phyloP scores from a whole-genome alignment of 2,888 invertebrate species.

The Corbicula japonica region DNA sequence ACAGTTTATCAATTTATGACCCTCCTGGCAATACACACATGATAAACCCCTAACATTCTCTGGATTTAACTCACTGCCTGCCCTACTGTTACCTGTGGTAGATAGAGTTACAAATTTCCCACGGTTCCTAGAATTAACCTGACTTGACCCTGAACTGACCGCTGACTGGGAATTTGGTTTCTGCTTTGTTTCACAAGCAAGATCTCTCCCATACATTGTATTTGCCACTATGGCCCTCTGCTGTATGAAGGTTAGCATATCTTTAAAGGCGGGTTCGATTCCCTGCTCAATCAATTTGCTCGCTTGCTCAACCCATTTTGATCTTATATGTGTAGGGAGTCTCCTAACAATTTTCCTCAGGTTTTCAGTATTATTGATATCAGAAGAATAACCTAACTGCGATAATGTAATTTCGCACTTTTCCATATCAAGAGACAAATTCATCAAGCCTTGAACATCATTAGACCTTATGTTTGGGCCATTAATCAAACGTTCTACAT shows the following conservation, averaged over 20 bases:
- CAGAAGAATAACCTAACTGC: background rate
- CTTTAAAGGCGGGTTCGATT: background rate
- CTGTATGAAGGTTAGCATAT: background rate
- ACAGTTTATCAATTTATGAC: conserved; percentile 3
- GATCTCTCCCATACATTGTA: conserved; percentile 1
- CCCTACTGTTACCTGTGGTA: no score
- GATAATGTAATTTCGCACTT: conserved; percentile 9
- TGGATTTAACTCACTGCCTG: no score
- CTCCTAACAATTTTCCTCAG: background rate
- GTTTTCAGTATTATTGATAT: conserved; percentile 5
- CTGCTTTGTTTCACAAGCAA: background rate
- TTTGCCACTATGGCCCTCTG: background rate
- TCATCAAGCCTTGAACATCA: conserved; percentile 1
- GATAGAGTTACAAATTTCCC: no score
- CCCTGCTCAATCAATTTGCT: conserved; percentile 2
- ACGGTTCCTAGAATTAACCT: no score
- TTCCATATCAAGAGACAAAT: conserved; percentile 9
- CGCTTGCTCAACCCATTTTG: background rate
- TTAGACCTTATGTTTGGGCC: background rate
- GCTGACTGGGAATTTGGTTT: no score
- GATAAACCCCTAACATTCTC: no score
- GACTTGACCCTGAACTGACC: no score
- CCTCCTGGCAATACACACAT: background rate
- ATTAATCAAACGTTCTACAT: conserved; percentile 2
- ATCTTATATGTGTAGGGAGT: background rate